Conservation (phyloP, 2,888 invertebrate species). For the Microplitis manilae region DNA sequence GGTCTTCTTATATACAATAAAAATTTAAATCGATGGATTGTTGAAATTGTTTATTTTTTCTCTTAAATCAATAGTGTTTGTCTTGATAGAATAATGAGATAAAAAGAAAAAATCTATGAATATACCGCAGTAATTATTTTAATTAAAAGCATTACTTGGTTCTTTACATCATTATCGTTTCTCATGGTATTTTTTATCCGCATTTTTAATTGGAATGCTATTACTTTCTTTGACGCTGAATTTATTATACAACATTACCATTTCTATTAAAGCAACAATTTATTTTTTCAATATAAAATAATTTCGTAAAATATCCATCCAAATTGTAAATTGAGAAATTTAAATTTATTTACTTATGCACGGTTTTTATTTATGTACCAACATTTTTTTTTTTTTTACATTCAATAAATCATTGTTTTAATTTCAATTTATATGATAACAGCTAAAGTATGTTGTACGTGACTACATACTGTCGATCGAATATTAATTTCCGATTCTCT, state of each 20-base stretch:
- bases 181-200: neutral
- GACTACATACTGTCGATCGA: neutral
- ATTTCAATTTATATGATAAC: slow-evolving; percentile 1
- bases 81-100: neutral
- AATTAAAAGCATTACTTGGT: neutral
- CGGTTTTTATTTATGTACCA: too few relatives aligned
- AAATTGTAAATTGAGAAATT: too few relatives aligned
- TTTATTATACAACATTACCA: too few relatives aligned
- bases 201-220: neutral
- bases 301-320: too few relatives aligned
- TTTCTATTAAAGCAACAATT: too few relatives aligned
- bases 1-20: too few relatives aligned
- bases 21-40: too few relatives aligned
- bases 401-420: neutral
- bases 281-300: too few relatives aligned
- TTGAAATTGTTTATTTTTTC: neutral
- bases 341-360: too few relatives aligned
- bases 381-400: neutral
- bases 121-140: neutral
- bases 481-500: neutral
- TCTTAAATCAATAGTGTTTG: neutral
- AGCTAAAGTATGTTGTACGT: neutral
- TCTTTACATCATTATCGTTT: neutral
- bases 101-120: neutral
- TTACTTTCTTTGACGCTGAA: neutral